Conservation (phyloP, 2,113 vertebrate genomes). For the Crocuta crocuta region DNA sequence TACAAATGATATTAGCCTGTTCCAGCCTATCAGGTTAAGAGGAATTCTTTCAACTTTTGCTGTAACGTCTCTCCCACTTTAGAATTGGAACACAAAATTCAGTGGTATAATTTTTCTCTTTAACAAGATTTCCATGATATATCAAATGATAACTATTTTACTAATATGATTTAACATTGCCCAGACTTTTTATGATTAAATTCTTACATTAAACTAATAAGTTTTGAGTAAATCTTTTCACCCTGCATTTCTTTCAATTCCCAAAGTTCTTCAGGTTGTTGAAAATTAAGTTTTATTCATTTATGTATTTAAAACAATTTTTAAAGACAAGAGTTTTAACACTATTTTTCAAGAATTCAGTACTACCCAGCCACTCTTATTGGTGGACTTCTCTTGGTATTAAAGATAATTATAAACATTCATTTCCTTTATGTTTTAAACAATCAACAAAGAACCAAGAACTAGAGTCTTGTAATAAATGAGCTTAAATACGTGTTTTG, state of each 20-base stretch:
- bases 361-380: not conserved
- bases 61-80: not conserved
- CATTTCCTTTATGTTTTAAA: not conserved
- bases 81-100: not conserved
- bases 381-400: not conserved
- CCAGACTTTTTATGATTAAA: not conserved
- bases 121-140: conserved; percentile 25
- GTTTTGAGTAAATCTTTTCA: conserved; percentile 26
- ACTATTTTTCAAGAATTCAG: not conserved
- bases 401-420: not conserved
- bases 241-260: not conserved
- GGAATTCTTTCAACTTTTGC: not conserved
- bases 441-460: conserved; percentile 34
- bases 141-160: conserved; percentile 17
- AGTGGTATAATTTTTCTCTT: not conserved
- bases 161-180: not conserved
- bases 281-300: not conserved
- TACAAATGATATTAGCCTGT: not conserved
- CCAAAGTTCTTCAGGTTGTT: not conserved
- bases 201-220: not conserved
- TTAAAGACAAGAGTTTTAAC: not conserved
- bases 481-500: not conserved
- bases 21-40: not conserved
- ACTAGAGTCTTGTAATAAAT: not conserved
- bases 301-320: not conserved